Percentiles rank a stretch among this genome's conserved stretches.
These are phyloP conservation scores for Excalfactoria chinensis DNA, from an alignment of 2,113 vertebrate species.

Conservation along the genomic window DNA sequence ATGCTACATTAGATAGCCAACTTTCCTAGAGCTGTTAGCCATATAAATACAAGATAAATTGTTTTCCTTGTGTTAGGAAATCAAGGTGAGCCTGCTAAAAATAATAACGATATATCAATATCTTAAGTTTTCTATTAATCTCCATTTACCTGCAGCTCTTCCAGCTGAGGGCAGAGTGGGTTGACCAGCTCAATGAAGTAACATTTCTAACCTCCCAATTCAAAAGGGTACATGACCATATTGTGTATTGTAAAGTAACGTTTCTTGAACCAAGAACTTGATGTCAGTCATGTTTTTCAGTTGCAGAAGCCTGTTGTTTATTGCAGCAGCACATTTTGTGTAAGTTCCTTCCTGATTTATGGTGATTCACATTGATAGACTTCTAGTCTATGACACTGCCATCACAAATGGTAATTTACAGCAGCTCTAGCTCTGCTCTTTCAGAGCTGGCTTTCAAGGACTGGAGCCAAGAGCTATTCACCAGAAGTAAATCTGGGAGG, in stretches of 20 bases:
- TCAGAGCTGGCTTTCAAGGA: slow-evolving; percentile 17
- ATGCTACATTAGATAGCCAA: slow-evolving; percentile 20
- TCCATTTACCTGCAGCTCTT: neutral
- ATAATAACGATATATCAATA: neutral
- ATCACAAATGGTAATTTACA: neutral
- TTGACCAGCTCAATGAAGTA: neutral
- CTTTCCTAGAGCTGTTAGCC: neutral
- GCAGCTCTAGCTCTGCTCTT: slow-evolving; percentile 28
- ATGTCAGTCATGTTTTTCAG: neutral
- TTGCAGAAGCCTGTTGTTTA: neutral
- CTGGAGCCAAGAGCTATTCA: slow-evolving; percentile 41
- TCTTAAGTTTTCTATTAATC: neutral
- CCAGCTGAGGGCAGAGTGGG: neutral
- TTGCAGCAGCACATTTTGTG: slow-evolving; percentile 17
- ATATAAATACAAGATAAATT: neutral
- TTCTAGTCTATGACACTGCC: slow-evolving; percentile 2
- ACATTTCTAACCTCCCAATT: neutral
- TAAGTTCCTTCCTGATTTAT: slow-evolving; percentile 1
- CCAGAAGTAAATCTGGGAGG: slow-evolving; percentile 22
- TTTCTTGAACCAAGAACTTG: slow-evolving; percentile 17
- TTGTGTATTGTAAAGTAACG: neutral
- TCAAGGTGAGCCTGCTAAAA: slow-evolving; percentile 25
- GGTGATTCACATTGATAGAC: slow-evolving; percentile 13
- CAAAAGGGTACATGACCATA: neutral
- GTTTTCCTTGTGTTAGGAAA: slow-evolving; percentile 2